Evolutionary conservation across 2,113 vertebrate genomes (phyloP), one percentile per base, ranked within the genome.

Genomic region (Dromas ardeola): DNA sequence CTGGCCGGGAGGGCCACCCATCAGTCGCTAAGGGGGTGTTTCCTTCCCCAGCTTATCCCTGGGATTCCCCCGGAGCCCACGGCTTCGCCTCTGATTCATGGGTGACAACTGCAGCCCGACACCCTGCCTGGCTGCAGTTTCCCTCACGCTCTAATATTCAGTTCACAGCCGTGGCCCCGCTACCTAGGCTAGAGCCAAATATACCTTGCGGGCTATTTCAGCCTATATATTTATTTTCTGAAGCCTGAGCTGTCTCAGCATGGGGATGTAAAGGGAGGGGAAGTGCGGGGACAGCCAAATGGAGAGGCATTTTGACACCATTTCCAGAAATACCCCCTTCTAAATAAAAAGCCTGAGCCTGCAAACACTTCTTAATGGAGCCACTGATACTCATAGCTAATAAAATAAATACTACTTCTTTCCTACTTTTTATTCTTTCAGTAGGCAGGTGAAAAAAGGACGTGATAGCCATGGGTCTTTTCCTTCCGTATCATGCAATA

Each of bases 11-110:
- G 0, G 4, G 74, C 26, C 56, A 43, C 63, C 38, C 58, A 2
- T 42, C 5, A 13, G 50, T 38, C 9, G 4, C 90, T 80, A 25
- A 16, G 49, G 52, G 66, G 67, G 58, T 53, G 80, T 90, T 97
- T 86, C 93, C 90, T 86, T 82, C 67, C 66, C 6, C 0, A 59
- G 27, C 56, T 85, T 61, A 90, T 85, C 81, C 56, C 61, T 66
- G 94, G 96, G 96, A 92, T 94, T 95, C 91, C 95, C 90, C 69
- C 6, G 2, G 83, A 89, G 67, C 79, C 80, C 4, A 0, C 7
- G 7, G 63, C 71, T 66, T 73, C 6, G 8, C 25, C 71, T 67
- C 45, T 95, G 94, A 94, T 95, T 93, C 86, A 91, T 94, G 93
- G 89, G 49, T 77, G 88, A 95, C 91, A 95, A 5, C 91, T 95